A percentile compares a stretch with the other conserved stretches of the same genome.
Evolutionary conservation across 2,113 vertebrate species (phyloP).

Genomic region (Onychorhynchus coronatus): DNA sequence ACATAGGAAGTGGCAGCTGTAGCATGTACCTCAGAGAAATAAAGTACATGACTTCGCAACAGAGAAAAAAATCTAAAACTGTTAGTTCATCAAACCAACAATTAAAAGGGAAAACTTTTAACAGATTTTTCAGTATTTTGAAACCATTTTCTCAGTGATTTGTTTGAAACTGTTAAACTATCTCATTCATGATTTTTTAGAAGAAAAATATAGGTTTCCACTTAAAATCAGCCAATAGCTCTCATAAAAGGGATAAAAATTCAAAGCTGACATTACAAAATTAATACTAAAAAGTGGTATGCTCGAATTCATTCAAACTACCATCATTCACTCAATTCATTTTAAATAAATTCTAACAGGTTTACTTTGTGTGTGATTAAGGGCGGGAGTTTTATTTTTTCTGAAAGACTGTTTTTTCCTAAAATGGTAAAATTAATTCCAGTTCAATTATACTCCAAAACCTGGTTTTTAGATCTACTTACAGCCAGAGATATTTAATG

Average conservation of each 20-base stretch:
- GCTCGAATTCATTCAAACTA: neutral
- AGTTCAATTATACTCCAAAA: neutral
- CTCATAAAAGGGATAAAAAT: neutral
- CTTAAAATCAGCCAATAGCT: neutral
- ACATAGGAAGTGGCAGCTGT: accelerated
- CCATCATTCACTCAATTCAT: neutral
- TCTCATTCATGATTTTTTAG: neutral
- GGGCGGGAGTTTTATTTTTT: neutral
- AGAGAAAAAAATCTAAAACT: neutral
- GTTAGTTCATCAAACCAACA: neutral
- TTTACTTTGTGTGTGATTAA: neutral
- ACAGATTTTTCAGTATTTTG: neutral
- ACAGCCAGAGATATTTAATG: neutral
- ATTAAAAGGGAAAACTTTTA: neutral
- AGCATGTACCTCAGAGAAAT: neutral
- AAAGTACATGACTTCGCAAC: neutral
- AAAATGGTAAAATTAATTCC: neutral
- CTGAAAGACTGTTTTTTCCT: neutral
- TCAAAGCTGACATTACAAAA: neutral
- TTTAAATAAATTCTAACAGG: neutral
- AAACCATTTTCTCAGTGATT: neutral
- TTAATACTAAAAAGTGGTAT: neutral
- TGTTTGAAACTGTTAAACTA: neutral
- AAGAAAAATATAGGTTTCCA: neutral
- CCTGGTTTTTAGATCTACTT: neutral